Base-by-base conservation (phyloP, 2,888 invertebrate species). In the Pteria penguin region DNA sequence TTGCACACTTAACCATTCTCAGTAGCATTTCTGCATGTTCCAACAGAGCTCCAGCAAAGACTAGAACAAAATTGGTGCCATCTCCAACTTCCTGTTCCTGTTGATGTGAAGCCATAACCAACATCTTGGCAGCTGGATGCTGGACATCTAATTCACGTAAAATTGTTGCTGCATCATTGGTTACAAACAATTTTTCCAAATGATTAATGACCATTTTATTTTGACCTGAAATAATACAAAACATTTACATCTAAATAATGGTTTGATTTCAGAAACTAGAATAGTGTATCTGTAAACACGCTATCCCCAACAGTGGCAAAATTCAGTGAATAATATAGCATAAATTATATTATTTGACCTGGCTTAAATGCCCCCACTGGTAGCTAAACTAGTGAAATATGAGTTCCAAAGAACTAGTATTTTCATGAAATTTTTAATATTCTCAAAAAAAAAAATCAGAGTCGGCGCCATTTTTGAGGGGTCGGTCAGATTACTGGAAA, bases 121-220 rank as follows among this genome's bases (percentile, higher is more conserved):
- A 95, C 81, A 99, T 94, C 92, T 97, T 98, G 5, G 98, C 99
- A 54, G 99, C 99, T 54, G 99, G 99, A 93, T 99, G 99, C 92
- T 99, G 98, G 31, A 99, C 96, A 93, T 94, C 90, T 31, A 87
- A 72, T 63, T 87, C 87, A 24, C 82, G 76, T 86, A 99, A 96
- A 80, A 99, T 99, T 0, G 99, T 99, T 0, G 98, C 99, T 27
- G 99, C 99, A 94, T 99, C 99, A 92, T 97, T 99, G 0, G 99
- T 99, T 2, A 99, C 97, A 93, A 99, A 99, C 86, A 99, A 95
- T 91, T 99, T 99, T 90, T 98, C 98, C 84, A 99, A 94, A 92
- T 99, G 98, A 93, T 99, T 99, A 76, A 99, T 99, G 27, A 99
- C 96, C 97, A 99, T 98, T 94, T 99, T 99, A 93, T 99, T 99